Base-by-base conservation (phyloP, 2,113 vertebrate genomes). In the Nymphicus hollandicus region DNA sequence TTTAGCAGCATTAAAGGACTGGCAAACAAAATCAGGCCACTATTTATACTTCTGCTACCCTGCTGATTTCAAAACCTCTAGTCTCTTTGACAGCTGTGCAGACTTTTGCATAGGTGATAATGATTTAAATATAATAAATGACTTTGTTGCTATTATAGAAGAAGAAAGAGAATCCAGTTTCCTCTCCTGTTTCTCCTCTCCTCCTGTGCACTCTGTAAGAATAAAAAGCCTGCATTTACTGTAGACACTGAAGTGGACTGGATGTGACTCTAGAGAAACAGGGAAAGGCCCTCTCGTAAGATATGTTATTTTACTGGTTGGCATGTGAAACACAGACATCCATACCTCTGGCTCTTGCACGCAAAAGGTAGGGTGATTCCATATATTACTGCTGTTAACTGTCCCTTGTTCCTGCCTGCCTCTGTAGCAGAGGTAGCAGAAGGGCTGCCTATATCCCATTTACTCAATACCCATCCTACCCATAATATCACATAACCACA, bases 231-330 rank as follows among this genome's bases (percentile, higher is more conserved):
- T 86, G 20, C 86, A 81, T 69, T 90, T 73, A 50, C 20, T 72
- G 20, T 6, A 60, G 56, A 41, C 11, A 28, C 23, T 73, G 50
- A 65, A 69, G 20, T 27, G 47, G 18, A 68, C 18, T 33, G 29
- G 28, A 86, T 64, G 13, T 24, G 31, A 66, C 33, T 50, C 39
- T 35, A 76, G 7, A 80, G 60, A 83, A 73, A 58, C 4, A 73
- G 25, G 18, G 31, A 83, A 81, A 81, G 11, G 37, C 37, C 13
- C 13, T 46, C 35, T n/a, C 1, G 0, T 73, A 83, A 85, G 11
- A 61, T 7, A 39, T 0, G 2, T 0, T 1, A 7, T 49, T 95
- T 83, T 76, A 66, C 10, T 2, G 0, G 37, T 27, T 44, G 50
- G 31, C 9, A 28, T 7, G 11, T 17, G n/a, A 80, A 72, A 69